phyloP scores from a whole-genome alignment of 2,797 vertebrate genomes.

The Strix occidentalis region DNA sequence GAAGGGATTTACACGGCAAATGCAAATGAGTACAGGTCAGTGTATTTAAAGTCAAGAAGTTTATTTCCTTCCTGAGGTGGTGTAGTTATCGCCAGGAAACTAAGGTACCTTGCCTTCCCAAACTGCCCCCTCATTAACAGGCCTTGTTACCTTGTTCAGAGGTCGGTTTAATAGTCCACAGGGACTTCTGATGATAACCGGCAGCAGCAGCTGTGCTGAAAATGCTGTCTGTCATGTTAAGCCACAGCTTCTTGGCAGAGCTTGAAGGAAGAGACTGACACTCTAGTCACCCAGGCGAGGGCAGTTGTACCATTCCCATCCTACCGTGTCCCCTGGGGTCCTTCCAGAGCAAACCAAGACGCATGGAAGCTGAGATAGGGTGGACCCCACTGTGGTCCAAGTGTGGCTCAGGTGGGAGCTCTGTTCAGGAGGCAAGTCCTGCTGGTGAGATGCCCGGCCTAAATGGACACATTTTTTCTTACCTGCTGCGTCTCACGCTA shows the following conservation, averaged over 20 bases:
- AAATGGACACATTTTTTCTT: neutral
- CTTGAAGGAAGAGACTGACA: neutral
- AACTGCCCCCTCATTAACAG: neutral
- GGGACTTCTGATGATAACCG: neutral
- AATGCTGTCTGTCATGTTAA: fast-evolving
- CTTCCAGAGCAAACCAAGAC: neutral
- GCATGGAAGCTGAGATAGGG: fast-evolving
- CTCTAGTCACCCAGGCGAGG: neutral
- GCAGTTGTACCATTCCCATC: fast-evolving
- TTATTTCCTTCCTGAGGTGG: neutral
- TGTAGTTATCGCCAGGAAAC: neutral
- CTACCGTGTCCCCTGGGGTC: neutral
- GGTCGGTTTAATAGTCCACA: neutral
- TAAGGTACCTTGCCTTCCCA: neutral
- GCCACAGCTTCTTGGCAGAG: neutral
- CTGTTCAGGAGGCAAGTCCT: fast-evolving
- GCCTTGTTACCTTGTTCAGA: neutral
- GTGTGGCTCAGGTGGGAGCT: fast-evolving
- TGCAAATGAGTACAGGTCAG: neutral
- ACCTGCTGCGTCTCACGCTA: neutral
- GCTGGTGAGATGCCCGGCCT: fast-evolving
- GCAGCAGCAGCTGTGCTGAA: neutral
- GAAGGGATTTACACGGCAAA: neutral
- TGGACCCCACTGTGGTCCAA: neutral
- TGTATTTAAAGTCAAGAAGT: neutral